phyloP scores from a whole-genome alignment of 2,113 vertebrate genomes.

The Eurystomus gularis region DNA sequence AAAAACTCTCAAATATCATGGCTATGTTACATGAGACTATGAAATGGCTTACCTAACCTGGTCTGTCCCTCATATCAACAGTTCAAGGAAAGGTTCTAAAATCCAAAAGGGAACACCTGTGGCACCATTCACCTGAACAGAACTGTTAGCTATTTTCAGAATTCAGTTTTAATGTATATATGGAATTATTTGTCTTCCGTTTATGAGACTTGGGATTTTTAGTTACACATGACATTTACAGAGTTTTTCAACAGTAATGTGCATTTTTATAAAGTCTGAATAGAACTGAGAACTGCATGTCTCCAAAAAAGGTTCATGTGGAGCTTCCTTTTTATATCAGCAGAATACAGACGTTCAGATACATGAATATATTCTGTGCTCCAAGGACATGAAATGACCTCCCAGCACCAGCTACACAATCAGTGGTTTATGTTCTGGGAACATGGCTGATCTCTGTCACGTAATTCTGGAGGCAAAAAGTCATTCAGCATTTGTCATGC shows the following conservation, averaged over 20 bases:
- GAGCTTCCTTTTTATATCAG: background rate
- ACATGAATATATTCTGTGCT: background rate
- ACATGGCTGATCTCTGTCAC: background rate
- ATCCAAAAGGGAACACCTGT: background rate
- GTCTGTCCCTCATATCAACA: background rate
- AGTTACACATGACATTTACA: background rate
- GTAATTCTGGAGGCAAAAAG: constrained; percentile 6
- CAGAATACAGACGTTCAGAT: background rate
- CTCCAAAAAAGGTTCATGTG: background rate
- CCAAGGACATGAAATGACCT: constrained; percentile 11
- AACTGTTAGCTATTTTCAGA: background rate
- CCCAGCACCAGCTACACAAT: background rate
- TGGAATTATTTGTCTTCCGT: background rate
- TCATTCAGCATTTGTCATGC: constrained; percentile 33
- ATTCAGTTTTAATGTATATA: background rate
- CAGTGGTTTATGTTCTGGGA: constrained; percentile 3
- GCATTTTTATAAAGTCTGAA: background rate
- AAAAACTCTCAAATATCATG: background rate
- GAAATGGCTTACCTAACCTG: background rate
- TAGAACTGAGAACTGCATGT: background rate
- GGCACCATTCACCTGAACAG: background rate
- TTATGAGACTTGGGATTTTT: background rate
- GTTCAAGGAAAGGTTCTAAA: background rate
- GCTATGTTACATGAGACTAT: background rate
- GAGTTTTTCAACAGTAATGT: background rate